Evolutionary conservation across 2,797 vertebrate genomes (phyloP), one percentile per base, ranked within the genome.

Genomic region (Anolis apletophallus): DNA sequence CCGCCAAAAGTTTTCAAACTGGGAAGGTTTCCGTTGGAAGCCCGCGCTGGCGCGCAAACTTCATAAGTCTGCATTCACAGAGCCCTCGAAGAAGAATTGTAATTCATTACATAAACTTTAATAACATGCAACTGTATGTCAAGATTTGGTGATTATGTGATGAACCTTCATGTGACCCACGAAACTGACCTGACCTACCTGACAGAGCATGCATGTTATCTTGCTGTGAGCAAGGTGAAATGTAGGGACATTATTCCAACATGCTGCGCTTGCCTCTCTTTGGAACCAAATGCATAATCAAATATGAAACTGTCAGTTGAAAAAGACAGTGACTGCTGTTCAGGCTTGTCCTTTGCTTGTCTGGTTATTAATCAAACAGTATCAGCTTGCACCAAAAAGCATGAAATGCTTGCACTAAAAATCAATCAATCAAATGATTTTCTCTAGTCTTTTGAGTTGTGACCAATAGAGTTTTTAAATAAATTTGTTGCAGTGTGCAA

Each of bases 341-440:
- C 74, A 85, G 64, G 86, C 64, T 86, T 93, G 88, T 89, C 85
- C 84, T 92, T 93, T 92, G 80, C 61, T 90, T 93, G 75, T 91
- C 84, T 91, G 84, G 87, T 87, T 93, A 87, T 93, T 86, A 87
- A 92, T 93, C 89, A 91, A 75, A 85, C 59, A 77, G 69, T 84
- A 85, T 76, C 81, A 88, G 12, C 82, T 54, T 5, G 59, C 82
- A 68, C 84, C 34, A 84, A 74, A 91, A 89, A 92, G 40, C 76
- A 83, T 89, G 86, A 93, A 92, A 90, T 91, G 88, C 86, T 90
- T 78, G 80, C 81, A 87, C 86, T 89, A 81, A 82, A 91, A 91
- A 87, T 64, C 80, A 85, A 67, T 93, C 34, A 88, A 83, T 93
- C 85, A 92, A 17, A 82, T 86, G 17, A 57, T 34, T 88, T 57